phyloP scores from a whole-genome alignment of 2,797 vertebrate species.

The Chelonia mydas region DNA sequence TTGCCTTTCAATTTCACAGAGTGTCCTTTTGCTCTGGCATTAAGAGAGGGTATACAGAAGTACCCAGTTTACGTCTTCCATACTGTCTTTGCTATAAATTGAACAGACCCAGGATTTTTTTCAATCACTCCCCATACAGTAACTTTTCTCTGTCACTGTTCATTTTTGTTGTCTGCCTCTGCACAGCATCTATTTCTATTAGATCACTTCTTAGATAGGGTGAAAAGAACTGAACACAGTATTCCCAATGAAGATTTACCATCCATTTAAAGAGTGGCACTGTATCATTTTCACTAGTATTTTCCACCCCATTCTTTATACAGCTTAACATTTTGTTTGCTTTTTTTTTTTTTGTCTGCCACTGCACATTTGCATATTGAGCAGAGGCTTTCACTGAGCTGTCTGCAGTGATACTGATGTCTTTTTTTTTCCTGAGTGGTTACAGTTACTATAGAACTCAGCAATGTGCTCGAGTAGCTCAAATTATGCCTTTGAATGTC shows the following conservation, averaged over 20 bases:
- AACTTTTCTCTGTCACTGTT: background rate
- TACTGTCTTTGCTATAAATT: accelerated
- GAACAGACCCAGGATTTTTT: background rate
- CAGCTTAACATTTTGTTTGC: background rate
- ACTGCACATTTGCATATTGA: background rate
- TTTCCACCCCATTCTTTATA: background rate
- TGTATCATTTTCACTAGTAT: background rate
- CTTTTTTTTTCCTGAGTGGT: background rate
- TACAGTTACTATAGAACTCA: slow-evolving; percentile 11
- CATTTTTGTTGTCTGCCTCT: background rate
- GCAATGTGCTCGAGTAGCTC: background rate
- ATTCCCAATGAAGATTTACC: background rate
- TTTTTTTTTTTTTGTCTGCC: accelerated
- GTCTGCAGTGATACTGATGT: background rate
- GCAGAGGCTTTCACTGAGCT: background rate
- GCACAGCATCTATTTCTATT: background rate
- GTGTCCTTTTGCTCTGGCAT: background rate
- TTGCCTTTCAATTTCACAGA: background rate
- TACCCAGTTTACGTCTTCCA: background rate
- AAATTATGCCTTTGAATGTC: slow-evolving; percentile 1
- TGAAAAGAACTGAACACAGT: background rate
- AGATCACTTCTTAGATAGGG: background rate
- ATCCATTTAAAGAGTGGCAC: background rate
- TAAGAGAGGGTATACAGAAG: background rate
- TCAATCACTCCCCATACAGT: background rate